Percentiles rank a stretch among this genome's conserved stretches.
These are phyloP conservation scores for Mechanitis mazaeus DNA, from an alignment of 2,888 invertebrate genomes.

Conservation along the genomic window DNA sequence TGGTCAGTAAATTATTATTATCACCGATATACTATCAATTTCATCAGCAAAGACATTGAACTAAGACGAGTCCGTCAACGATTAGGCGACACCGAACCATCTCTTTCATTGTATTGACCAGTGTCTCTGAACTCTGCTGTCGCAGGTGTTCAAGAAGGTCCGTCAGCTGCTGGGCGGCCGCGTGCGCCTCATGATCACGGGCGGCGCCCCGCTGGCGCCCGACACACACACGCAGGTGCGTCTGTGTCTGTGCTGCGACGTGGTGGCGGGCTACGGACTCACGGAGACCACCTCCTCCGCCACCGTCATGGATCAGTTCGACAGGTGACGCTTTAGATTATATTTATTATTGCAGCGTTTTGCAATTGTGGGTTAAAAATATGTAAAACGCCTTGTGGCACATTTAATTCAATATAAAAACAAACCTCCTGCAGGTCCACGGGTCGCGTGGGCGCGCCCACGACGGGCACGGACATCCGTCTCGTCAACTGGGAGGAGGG, in stretches of 20 bases:
- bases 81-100: too few species aligned
- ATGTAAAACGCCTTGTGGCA: constrained; percentile 32
- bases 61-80: too few species aligned
- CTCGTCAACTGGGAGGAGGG: constrained; percentile 97
- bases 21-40: too few species aligned
- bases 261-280: constrained; percentile 96
- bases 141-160: constrained; percentile 69
- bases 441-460: constrained; percentile 93
- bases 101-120: too few species aligned
- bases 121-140: constrained; percentile 32
- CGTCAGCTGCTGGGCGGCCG: constrained; percentile 90
- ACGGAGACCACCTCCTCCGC: constrained; percentile 98
- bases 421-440: constrained; percentile 64
- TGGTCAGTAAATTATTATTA: constrained; percentile 34
- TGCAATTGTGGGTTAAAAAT: background rate
- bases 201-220: constrained; percentile 96
- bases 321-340: constrained; percentile 45
- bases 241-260: constrained; percentile 91
- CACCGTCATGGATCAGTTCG: constrained; percentile 84
- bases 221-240: constrained; percentile 93
- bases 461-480: constrained; percentile 88
- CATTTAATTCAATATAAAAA: constrained; percentile 32
- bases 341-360: too few species aligned
- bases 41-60: too few species aligned
- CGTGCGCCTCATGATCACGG: constrained; percentile 91